Percentiles rank a stretch among this genome's conserved stretches.
Evolutionary conservation across 2,888 invertebrate genomes (phyloP).

Genomic region (Meghimatium bilineatum): DNA sequence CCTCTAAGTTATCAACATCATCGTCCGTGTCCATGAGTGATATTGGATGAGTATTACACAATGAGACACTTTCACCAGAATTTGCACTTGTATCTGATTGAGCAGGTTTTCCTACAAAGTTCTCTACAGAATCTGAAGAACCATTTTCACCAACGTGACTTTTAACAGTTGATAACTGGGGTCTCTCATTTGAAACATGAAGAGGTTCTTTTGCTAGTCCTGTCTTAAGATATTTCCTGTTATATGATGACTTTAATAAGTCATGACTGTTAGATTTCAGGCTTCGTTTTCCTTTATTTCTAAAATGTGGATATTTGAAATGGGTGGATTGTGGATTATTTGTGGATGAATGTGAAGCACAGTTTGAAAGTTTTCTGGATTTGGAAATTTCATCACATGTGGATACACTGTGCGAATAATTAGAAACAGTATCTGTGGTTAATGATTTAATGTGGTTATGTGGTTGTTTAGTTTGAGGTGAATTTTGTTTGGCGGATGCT

Average conservation of each 20-base stretch:
- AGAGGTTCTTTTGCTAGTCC: background rate
- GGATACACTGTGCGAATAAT: background rate
- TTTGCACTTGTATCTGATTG: background rate
- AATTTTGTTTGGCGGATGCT: background rate
- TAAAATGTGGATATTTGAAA: background rate
- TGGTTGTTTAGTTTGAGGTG: background rate
- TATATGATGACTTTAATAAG: background rate
- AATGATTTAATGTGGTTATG: background rate
- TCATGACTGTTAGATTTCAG: background rate
- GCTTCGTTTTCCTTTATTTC: background rate
- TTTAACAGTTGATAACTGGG: background rate
- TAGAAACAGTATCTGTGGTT: background rate
- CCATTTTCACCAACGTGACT: background rate
- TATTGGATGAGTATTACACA: constrained; percentile 17
- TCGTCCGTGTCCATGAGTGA: constrained; percentile 38
- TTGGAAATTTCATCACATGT: background rate
- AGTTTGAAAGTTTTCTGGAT: background rate
- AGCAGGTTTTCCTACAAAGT: background rate
- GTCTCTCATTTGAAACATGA: background rate
- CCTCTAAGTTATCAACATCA: constrained; percentile 32
- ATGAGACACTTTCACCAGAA: constrained; percentile 1
- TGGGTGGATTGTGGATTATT: background rate
- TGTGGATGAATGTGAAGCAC: constrained; percentile 2
- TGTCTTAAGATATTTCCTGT: background rate
- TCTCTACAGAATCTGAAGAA: constrained; percentile 1